A percentile compares a stretch with the other conserved stretches of the same genome.
These are phyloP conservation scores for Nysson spinosus DNA, from an alignment of 2,888 invertebrate species.

Conservation along the genomic window DNA sequence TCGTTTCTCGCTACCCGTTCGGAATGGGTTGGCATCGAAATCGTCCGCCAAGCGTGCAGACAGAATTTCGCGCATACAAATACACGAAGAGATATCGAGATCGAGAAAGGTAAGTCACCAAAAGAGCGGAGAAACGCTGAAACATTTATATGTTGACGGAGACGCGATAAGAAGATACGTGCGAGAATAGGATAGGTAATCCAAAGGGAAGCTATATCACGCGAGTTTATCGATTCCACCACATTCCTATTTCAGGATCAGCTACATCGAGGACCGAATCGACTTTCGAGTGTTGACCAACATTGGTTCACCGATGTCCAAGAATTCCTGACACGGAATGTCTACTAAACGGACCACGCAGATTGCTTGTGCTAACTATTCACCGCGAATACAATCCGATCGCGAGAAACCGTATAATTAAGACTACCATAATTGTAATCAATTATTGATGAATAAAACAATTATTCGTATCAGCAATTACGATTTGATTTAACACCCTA, in stretches of 20 bases:
- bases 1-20: not conserved
- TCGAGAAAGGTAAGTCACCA: not conserved
- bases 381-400: too few species aligned
- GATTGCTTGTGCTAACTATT: not conserved
- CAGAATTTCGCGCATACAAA: not conserved
- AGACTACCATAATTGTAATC: too few species aligned
- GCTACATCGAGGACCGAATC: constrained; percentile 21
- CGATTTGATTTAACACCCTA: too few species aligned
- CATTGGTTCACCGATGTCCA: constrained; percentile 33
- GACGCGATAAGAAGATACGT: constrained; percentile 3
- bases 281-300: constrained; percentile 28
- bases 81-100: constrained; percentile 4
- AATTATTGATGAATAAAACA: too few species aligned
- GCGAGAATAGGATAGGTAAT: not conserved
- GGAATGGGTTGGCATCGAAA: not conserved
- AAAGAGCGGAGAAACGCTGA: not conserved
- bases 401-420: too few species aligned
- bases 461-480: too few species aligned
- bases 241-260: constrained; percentile 32
- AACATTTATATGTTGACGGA: not conserved
- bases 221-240: constrained; percentile 40
- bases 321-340: constrained; percentile 26
- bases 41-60: not conserved
- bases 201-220: constrained; percentile 2
- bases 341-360: constrained; percentile 6